Conservation (phyloP, 2,888 invertebrate species). For the Lordiphosa andalusiaca region DNA sequence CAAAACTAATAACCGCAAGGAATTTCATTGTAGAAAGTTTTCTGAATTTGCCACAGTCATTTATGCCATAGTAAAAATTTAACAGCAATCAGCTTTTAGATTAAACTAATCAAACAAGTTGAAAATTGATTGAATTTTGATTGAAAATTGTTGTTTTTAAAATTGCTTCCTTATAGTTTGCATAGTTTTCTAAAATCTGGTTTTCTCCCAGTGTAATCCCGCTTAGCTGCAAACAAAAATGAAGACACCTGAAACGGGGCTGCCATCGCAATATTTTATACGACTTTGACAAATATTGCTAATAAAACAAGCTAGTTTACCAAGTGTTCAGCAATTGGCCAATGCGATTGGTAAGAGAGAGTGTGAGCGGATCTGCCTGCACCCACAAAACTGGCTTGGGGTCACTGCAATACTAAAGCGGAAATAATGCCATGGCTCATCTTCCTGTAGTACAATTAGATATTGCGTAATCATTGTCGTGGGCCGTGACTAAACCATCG, state of each 20-base stretch:
- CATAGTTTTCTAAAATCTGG: too few species aligned
- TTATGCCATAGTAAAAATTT: too few species aligned
- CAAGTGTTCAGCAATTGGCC: slow-evolving; percentile 14
- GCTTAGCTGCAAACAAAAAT: slow-evolving; percentile 24
- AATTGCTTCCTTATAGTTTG: too few species aligned
- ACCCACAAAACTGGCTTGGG: slow-evolving; percentile 3
- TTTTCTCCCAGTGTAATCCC: slow-evolving; percentile 29
- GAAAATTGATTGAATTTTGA: too few species aligned
- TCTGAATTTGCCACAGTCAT: too few species aligned
- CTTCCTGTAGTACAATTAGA: slow-evolving; percentile 50
- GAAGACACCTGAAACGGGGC: slow-evolving; percentile 54
- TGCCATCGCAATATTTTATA: slow-evolving; percentile 43
- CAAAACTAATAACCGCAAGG: too few species aligned
- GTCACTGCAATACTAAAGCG: slow-evolving; percentile 24
- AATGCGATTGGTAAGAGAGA: slow-evolving; percentile 7
- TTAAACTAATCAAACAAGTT: too few species aligned
- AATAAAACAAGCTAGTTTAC: slow-evolving; percentile 47
- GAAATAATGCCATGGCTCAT: slow-evolving; percentile 40
- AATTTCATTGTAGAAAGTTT: too few species aligned
- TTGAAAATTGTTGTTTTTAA: too few species aligned
- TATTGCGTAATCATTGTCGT: slow-evolving; percentile 54
- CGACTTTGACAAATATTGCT: slow-evolving; percentile 60
- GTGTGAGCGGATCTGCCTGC: neutral
- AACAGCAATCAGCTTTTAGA: too few species aligned
- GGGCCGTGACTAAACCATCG: slow-evolving; percentile 35